Evolutionary conservation across 1,140 invertebrate species (phyloP), one percentile per base, ranked within the genome.

Genomic region (Eulimnadia texana): DNA sequence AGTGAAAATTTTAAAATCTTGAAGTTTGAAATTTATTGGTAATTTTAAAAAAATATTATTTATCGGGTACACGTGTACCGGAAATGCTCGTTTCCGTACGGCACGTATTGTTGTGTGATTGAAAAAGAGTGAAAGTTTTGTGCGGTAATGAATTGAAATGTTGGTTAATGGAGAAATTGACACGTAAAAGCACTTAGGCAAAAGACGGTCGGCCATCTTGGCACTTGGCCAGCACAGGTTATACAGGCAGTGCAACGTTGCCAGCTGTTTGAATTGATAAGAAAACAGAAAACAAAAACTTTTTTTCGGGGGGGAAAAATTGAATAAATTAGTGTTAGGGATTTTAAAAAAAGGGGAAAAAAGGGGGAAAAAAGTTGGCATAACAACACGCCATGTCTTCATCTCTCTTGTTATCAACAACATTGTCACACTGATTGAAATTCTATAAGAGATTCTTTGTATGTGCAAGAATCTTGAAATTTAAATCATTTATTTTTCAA

Each of bases 111-210:
- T 42, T 42, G 33, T 9, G 16, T 16, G 6, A 42, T 42, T 42
- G 33, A 42, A 29, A n/a, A 57, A 56, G 19, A 28, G 28, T 10
- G 55, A 27, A 57, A 57, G 33, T 10, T 33, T 28, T 27, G 28
- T 25, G 3, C 20, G 22, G 28, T 57, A 57, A 57, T 57, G 33
- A 57, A 57, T 57, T 57, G 55, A 57, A 57, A 57, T 57, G 55
- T 57, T 57, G 27, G 33, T 57, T 33, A 42, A 42, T 42, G 55
- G 55, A 29, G 28, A 57, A 57, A 27, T 19, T 57, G 55, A 57
- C 55, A 57, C 55, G 55, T 57, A 57, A 57, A 57, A 57, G 55
- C 55, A 57, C 55, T 57, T 57, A 57, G 33, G 33, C 25, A 57
- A n/a, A n/a, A n/a, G n/a, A n/a, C n/a, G n/a, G n/a, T n/a, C 19